Evolutionary conservation across 2,888 invertebrate species (phyloP), one percentile per base, ranked within the genome.

Genomic region (Coenonympha glycerion): DNA sequence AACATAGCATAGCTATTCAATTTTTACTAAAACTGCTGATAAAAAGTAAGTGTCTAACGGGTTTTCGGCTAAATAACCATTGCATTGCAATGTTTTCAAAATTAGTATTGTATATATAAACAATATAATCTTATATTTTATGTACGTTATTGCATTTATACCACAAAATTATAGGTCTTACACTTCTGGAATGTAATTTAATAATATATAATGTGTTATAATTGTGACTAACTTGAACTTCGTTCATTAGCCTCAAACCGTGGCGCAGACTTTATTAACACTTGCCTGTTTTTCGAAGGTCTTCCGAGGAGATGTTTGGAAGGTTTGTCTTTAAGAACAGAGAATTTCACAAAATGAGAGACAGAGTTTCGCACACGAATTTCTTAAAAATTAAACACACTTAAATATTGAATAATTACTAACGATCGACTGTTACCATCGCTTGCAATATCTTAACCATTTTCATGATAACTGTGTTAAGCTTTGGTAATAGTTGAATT

Each of bases 251-350:
- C 76, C 75, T 71, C 71, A 76, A 78, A 78, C 71, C 71, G 76
- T 80, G 73, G 74, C 73, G 76, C 72, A 77, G 75, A 77, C 70
- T 74, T 69, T 76, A 77, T 76, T 83, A 83, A 79, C 79, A 72
- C 77, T 80, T 79, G 73, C 74, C 72, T 80, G 73, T 82, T 82
- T 84, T 82, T 79, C 79, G 74, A 85, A 90, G 90, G 90, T 90
- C 90, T 90, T 88, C 85, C 90, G 89, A 68, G 90, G 90, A 89
- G 84, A 89, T 79, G 85, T 86, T 75, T 89, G 89, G 89, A 90
- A 90, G 91, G 90, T 90, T 90, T 89, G 90, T 90, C 79, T 69
- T 70, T 74, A 69, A 73, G 61, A 66, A 66, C 68, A 74, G 77
- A 81, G 79, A 76, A 74, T 80, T 71, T 74, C 78, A 80, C 76